These are phyloP conservation scores for Thaumatotibia leucotreta DNA, from an alignment of 1,140 invertebrate genomes.

Conservation along the genomic window DNA sequence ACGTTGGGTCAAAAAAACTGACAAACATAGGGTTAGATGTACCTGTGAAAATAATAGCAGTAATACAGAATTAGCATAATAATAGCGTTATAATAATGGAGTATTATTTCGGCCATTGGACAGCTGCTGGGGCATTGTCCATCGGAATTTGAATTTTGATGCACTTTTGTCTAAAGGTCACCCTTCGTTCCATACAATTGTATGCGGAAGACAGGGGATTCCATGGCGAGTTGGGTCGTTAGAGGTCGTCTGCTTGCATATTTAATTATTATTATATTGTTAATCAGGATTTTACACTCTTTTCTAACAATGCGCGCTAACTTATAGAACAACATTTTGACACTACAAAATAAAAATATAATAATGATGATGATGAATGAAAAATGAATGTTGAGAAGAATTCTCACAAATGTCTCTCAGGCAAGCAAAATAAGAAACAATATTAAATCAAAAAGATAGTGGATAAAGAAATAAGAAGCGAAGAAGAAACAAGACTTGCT, in stretches of 20 bases:
- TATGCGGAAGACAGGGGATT: not conserved
- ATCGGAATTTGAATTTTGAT: constrained; percentile 40
- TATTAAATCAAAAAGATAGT: too few relatives aligned
- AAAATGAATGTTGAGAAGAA: too few relatives aligned
- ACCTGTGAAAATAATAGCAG: constrained; percentile 67
- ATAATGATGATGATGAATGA: too few relatives aligned
- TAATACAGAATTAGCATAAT: constrained; percentile 61
- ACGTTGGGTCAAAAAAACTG: constrained; percentile 50
- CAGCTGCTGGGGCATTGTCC: constrained; percentile 67
- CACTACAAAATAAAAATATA: too few relatives aligned
- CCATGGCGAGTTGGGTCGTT: not conserved
- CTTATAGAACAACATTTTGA: too few relatives aligned
- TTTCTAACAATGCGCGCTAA: too few relatives aligned
- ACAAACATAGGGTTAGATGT: constrained; percentile 37
- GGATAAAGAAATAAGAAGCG: not conserved
- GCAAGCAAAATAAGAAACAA: too few relatives aligned
- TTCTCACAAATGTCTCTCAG: too few relatives aligned
- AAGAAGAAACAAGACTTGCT: not conserved
- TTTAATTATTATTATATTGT: not conserved
- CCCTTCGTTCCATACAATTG: constrained; percentile 18
- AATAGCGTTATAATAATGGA: constrained; percentile 54
- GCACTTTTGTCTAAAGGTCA: constrained; percentile 20
- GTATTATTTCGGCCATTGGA: constrained; percentile 35
- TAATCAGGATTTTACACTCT: too few relatives aligned
- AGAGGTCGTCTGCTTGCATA: not conserved